Evolutionary conservation across 2,797 vertebrate species (phyloP).

Genomic region (Falco columbarius): DNA sequence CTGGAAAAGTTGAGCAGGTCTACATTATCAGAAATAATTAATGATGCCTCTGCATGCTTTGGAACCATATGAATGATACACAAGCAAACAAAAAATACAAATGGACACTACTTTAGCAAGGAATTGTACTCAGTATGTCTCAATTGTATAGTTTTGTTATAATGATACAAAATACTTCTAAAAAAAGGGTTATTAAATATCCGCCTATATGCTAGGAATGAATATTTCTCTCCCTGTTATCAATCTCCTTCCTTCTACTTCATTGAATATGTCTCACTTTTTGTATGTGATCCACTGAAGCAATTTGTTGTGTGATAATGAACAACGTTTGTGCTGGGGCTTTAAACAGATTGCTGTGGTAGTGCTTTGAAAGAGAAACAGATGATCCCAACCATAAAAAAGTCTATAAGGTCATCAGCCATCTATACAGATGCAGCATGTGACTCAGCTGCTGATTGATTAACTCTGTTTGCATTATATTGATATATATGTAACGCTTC

Average conservation of each 20-base stretch:
- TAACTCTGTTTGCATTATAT: background rate
- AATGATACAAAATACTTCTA: background rate
- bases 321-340: background rate
- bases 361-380: constrained; percentile 1
- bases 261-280: background rate
- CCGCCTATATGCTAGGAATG: background rate
- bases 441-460: background rate
- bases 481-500: background rate
- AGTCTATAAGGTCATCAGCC: background rate
- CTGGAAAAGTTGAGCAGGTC: background rate
- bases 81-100: background rate
- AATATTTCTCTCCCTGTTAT: background rate
- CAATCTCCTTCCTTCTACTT: background rate
- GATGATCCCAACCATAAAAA: background rate
- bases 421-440: background rate
- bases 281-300: background rate
- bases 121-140: background rate
- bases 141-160: background rate
- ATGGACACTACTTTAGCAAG: background rate
- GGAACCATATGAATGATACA: background rate
- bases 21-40: background rate
- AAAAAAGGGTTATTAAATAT: background rate
- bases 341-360: background rate
- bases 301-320: background rate
- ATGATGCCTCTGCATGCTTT: background rate